Base-by-base conservation (phyloP, 2,113 vertebrate species). In the Sylvietta virens region DNA sequence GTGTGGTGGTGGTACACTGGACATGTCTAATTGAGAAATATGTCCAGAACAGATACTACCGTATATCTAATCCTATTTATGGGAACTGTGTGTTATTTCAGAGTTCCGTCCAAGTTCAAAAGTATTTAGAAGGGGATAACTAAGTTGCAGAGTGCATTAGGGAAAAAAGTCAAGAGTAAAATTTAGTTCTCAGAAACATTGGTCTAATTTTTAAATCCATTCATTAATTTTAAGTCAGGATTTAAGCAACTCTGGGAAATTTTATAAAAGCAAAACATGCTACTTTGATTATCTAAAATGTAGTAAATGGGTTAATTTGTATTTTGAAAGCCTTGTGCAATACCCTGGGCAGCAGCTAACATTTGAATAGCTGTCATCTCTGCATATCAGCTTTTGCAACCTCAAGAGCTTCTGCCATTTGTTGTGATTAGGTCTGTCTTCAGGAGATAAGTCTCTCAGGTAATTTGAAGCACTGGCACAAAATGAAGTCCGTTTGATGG, bases 381-480 rank as follows among this genome's bases (percentile, higher is more conserved):
- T 94, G 60, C 54, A 28, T 91, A 92, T 91, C 15, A 0, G 70
- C 80, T 92, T 93, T 95, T 77, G 85, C 95, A 96, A 91, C 74
- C 91, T 91, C 80, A 33, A 79, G 87, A 96, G 66, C 40, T 97
- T 48, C 77, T 88, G 35, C 79, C 88, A 73, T 97, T 98, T 98
- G 82, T 97, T 97, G 87, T 35, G 60, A 97, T 97, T 95, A 96
- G 71, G 87, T 91, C 97, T 98, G 97, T 94, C 94, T 97, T 97
- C 66, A 65, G 81, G 33, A 98, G 97, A 96, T 96, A 98, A 97
- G 73, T 97, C 84, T 96, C 85, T 79, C 88, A 94, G 92, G 94
- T 97, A 98, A 96, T 96, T 89, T 97, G 88, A 95, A 95, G 66
- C 76, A 94, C 7, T 88, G 60, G 66, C 78, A 92, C 60, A 93